These are phyloP conservation scores for Caiman crocodilus DNA, from an alignment of 2,797 vertebrate species.

Conservation along the genomic window DNA sequence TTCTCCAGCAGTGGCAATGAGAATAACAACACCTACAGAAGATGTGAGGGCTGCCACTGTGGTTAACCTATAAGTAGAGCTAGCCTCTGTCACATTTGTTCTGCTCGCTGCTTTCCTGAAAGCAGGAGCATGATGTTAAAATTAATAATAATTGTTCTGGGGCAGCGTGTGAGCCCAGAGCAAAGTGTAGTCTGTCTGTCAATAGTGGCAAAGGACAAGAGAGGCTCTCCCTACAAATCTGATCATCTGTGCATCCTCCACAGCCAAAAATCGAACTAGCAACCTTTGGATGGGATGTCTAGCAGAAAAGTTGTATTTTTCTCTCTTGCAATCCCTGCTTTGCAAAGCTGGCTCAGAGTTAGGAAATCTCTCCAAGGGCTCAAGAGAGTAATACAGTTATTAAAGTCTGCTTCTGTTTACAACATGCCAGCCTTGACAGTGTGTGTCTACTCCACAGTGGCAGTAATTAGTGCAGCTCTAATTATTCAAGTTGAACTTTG, in stretches of 20 bases:
- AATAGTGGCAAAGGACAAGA: neutral
- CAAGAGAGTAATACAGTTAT: neutral
- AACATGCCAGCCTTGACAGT: neutral
- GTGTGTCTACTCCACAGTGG: neutral
- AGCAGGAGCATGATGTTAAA: rapidly evolving
- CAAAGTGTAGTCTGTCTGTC: neutral
- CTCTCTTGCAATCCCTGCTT: neutral
- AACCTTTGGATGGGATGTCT: neutral
- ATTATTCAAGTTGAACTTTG: conserved; percentile 3
- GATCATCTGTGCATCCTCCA: rapidly evolving
- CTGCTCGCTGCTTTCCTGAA: neutral
- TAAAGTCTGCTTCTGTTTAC: conserved; percentile 30
- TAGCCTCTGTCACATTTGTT: neutral
- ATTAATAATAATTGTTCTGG: neutral
- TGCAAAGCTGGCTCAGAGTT: neutral
- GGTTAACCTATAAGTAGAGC: neutral
- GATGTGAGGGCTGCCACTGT: rapidly evolving
- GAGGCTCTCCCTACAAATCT: neutral
- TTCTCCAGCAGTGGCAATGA: rapidly evolving
- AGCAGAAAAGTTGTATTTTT: neutral
- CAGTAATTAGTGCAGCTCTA: conserved; percentile 41
- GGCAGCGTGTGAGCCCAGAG: neutral
- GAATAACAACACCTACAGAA: rapidly evolving
- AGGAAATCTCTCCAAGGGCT: neutral
- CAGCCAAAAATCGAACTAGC: neutral